phyloP scores from a whole-genome alignment of 2,888 invertebrate genomes.

The Bombylius discolor region DNA sequence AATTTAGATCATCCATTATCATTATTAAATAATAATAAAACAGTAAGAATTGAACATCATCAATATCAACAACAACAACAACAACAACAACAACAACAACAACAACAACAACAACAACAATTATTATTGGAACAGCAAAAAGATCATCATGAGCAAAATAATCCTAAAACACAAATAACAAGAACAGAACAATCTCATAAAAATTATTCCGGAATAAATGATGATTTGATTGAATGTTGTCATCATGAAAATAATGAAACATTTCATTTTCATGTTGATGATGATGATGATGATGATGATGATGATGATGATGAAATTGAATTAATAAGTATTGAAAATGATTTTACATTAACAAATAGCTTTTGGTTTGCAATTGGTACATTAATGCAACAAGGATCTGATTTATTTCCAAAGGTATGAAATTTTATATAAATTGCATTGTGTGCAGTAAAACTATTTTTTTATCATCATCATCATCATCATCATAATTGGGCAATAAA shows the following conservation, averaged over 20 bases:
- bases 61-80: too few relatives aligned
- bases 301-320: slow-evolving; percentile 19
- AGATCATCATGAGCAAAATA: background rate
- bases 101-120: background rate
- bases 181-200: background rate
- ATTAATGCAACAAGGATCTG: slow-evolving; percentile 73
- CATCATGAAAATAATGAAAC: slow-evolving; percentile 6
- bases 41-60: too few relatives aligned
- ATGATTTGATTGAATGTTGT: background rate
- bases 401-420: slow-evolving; percentile 52
- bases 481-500: too few relatives aligned
- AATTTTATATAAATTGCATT: too few relatives aligned
- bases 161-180: background rate
- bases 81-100: background rate
- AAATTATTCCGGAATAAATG: background rate
- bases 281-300: slow-evolving; percentile 8
- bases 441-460: too few relatives aligned
- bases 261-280: slow-evolving; percentile 1
- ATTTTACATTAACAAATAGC: slow-evolving; percentile 69
- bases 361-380: slow-evolving; percentile 86
- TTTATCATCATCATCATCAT: too few relatives aligned
- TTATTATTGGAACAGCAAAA: background rate
- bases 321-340: slow-evolving; percentile 48
- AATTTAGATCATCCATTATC: background rate
- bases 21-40: background rate